Conservation (phyloP, 2,113 vertebrate genomes). For the Quiscalus mexicanus region DNA sequence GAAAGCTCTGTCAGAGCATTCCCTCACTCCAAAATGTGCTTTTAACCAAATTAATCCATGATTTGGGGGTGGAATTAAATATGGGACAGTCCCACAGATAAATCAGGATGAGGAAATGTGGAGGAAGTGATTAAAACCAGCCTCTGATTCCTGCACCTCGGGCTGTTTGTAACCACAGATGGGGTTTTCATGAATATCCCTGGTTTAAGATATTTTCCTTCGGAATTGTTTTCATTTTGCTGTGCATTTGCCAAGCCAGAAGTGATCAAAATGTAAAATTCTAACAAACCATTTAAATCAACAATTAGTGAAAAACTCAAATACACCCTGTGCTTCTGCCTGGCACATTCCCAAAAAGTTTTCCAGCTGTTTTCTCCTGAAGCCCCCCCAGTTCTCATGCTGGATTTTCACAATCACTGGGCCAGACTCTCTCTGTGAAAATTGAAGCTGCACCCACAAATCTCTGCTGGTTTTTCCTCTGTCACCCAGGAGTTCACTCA, state of each 20-base stretch:
- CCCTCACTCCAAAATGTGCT: background rate
- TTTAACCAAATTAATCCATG: background rate
- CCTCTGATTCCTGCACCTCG: background rate
- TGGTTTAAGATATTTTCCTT: background rate
- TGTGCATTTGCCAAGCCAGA: background rate
- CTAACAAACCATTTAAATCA: background rate
- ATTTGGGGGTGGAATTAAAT: background rate
- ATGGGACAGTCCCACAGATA: background rate
- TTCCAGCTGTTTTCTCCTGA: background rate
- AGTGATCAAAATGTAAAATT: constrained; percentile 24
- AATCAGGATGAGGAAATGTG: background rate
- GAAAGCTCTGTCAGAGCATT: background rate
- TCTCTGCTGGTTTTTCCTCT: background rate
- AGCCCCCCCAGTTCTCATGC: accelerated
- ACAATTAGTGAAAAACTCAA: constrained; percentile 10
- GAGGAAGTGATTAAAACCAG: background rate
- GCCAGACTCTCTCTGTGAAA: background rate
- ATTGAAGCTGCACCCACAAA: background rate
- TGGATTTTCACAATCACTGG: background rate
- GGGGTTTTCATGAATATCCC: background rate
- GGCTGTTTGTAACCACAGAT: constrained; percentile 8
- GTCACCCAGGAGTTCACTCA: background rate
- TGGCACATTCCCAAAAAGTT: background rate
- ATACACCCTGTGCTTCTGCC: background rate
- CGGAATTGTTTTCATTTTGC: background rate